Evolutionary conservation across 2,888 invertebrate species (phyloP), one percentile per base, ranked within the genome.

Genomic region (Creontiades dilutus): DNA sequence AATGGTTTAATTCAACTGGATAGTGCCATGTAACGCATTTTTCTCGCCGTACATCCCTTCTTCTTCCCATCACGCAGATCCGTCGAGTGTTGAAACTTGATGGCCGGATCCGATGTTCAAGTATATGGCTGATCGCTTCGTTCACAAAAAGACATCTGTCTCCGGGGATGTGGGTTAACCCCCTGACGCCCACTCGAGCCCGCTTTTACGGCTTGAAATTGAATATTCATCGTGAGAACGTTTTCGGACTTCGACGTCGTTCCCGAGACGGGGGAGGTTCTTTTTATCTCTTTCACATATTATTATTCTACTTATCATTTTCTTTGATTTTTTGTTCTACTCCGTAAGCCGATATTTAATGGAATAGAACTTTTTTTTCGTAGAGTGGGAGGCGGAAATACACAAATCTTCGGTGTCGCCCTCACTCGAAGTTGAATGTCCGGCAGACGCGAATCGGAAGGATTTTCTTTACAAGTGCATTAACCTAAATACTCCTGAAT

Each of bases 221-320:
- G 68, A 68, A 68, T 68, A 68, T 68, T 68, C 68, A 68, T 68
- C 68, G 68, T 68, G 68, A 68, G 68, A 68, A 68, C 68, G 3
- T 16, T 68, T 68, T 68, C 68, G 68, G 68, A 68, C 68, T 68
- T 11, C 68, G 13, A 68, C 23, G 68, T 19, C 9, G 68, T n/a
- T n/a, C n/a, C n/a, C n/a, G n/a, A n/a, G 68, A 7, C 11, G 61
- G 61, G 61, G 61, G 19, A 61, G 61, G 61, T 16, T 16, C 19
- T 9, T 19, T 61, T 61, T 52, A 52, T 52, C 52, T 57, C 19
- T 57, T 57, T n/a, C 19, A n/a, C 57, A 57, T n/a, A n/a, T 57
- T 57, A 57, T 57, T 57, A n/a, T 57, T 57, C 57, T 57, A 57
- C 19, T 57, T n/a, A 57, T 27, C 4, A 23, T 23, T 68, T 68